These are phyloP conservation scores for Lasioglossum baleicum DNA, from an alignment of 1,140 invertebrate species.

Conservation along the genomic window DNA sequence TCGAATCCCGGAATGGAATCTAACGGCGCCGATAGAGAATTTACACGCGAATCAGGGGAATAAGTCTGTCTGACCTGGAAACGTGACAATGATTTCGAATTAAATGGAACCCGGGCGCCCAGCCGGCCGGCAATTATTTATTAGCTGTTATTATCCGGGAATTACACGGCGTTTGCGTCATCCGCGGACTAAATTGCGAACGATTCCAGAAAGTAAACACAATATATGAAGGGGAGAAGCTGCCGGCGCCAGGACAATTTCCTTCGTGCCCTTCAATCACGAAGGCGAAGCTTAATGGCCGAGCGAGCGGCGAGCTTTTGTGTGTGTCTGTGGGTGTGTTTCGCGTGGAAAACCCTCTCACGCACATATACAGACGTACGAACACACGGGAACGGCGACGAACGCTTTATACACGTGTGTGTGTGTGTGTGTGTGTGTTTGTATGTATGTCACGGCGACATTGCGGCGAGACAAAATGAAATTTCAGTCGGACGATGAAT, in stretches of 20 bases:
- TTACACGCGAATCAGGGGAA: not conserved
- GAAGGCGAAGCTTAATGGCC: constrained; percentile 41
- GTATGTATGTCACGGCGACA: constrained; percentile 40
- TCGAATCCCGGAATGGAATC: not conserved
- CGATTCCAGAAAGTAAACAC: constrained; percentile 35
- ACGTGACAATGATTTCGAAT: constrained; percentile 29
- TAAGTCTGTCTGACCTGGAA: constrained; percentile 17
- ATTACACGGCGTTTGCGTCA: constrained; percentile 42
- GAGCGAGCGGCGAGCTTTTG: not conserved
- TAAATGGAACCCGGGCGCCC: constrained; percentile 7
- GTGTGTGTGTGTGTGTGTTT: constrained; percentile 40
- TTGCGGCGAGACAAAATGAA: constrained; percentile 50
- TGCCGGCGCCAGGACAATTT: constrained; percentile 45
- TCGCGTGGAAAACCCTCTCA: not conserved
- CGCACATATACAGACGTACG: no score
- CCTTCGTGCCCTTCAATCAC: constrained; percentile 48
- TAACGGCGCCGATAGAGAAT: not conserved
- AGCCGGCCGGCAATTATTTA: constrained; percentile 33
- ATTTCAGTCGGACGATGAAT: constrained; percentile 54
- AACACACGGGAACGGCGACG: no score
- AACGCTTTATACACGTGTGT: not conserved
- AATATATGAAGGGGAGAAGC: constrained; percentile 23
- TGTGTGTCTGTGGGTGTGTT: not conserved
- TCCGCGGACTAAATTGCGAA: constrained; percentile 40
- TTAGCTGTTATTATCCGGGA: constrained; percentile 38